Percentiles rank a stretch among this genome's conserved stretches.
phyloP scores from a whole-genome alignment of 2,888 invertebrate species.

The Hirtodrosophila histrioides region DNA sequence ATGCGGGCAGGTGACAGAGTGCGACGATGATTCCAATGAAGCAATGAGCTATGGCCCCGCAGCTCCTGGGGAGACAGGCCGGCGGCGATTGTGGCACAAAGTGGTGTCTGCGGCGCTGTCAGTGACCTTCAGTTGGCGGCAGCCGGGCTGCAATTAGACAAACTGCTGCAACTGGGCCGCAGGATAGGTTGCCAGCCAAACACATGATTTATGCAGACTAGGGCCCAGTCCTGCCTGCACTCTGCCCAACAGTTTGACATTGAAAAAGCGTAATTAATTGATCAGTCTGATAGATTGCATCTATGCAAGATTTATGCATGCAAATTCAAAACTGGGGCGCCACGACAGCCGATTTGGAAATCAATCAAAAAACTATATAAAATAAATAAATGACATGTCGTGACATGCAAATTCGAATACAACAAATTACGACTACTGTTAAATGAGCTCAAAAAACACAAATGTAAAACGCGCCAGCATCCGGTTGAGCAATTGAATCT shows the following conservation, averaged over 20 bases:
- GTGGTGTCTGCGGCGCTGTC: slow-evolving; percentile 46
- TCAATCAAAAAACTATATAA: slow-evolving; percentile 49
- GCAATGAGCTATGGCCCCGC: slow-evolving; percentile 58
- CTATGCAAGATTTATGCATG: slow-evolving; percentile 51
- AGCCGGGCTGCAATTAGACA: slow-evolving; percentile 71
- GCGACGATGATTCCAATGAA: slow-evolving; percentile 47
- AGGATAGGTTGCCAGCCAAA: slow-evolving; percentile 40
- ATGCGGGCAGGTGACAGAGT: slow-evolving; percentile 63
- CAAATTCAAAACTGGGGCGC: slow-evolving; percentile 47
- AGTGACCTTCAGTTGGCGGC: slow-evolving; percentile 54
- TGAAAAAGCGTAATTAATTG: slow-evolving; percentile 81
- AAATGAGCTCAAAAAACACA: slow-evolving; percentile 21
- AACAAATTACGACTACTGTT: slow-evolving; percentile 30
- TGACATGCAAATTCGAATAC: slow-evolving; percentile 41
- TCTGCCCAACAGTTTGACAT: slow-evolving; percentile 70
- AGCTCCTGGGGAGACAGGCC: slow-evolving; percentile 64
- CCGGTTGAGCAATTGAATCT: slow-evolving; percentile 46
- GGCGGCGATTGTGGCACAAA: slow-evolving; percentile 56
- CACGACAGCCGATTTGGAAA: slow-evolving; percentile 38
- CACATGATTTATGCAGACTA: slow-evolving; percentile 47
- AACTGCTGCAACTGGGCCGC: slow-evolving; percentile 42
- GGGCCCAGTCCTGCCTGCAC: neutral
- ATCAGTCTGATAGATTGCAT: slow-evolving; percentile 29
- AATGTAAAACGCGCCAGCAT: slow-evolving; percentile 40
- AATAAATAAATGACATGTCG: slow-evolving; percentile 37